Conservation (phyloP, 2,888 invertebrate genomes). For the Abrostola triplasia region DNA sequence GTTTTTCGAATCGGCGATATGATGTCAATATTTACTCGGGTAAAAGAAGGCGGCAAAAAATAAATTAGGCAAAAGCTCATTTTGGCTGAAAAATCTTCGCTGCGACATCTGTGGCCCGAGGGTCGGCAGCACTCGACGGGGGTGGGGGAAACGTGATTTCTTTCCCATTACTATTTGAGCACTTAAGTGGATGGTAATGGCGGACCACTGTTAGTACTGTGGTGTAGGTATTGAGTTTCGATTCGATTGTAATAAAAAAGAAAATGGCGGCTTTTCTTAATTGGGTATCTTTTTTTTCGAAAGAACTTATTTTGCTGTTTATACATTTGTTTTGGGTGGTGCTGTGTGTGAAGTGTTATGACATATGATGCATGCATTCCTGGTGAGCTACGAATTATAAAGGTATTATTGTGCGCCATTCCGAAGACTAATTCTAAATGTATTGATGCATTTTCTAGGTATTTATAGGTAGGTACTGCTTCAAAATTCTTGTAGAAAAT, state of each 20-base stretch:
- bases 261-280: not conserved
- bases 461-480: too few relatives aligned
- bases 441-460: too few relatives aligned
- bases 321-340: too few relatives aligned
- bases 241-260: slow-evolving; percentile 13
- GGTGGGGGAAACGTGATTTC: slow-evolving; percentile 69
- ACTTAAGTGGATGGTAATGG: slow-evolving; percentile 63
- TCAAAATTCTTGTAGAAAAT: not conserved
- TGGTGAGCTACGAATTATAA: too few relatives aligned
- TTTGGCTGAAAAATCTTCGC: slow-evolving; percentile 81
- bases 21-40: slow-evolving; percentile 85
- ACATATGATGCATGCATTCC: too few relatives aligned
- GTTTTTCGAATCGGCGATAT: slow-evolving; percentile 45
- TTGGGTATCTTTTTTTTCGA: not conserved
- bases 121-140: slow-evolving; percentile 52
- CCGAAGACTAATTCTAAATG: too few relatives aligned
- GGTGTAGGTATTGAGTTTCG: slow-evolving; percentile 43
- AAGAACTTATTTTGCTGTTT: not conserved
- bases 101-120: slow-evolving; percentile 83
- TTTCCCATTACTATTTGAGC: slow-evolving; percentile 74
- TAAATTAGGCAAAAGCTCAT: slow-evolving; percentile 88
- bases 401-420: too few relatives aligned
- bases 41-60: slow-evolving; percentile 88
- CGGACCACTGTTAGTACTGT: slow-evolving; percentile 43
- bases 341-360: too few relatives aligned